A percentile compares a stretch with the other conserved stretches of the same genome.
phyloP scores from a whole-genome alignment of 1,140 invertebrate genomes.

The Magallana ariakensis region DNA sequence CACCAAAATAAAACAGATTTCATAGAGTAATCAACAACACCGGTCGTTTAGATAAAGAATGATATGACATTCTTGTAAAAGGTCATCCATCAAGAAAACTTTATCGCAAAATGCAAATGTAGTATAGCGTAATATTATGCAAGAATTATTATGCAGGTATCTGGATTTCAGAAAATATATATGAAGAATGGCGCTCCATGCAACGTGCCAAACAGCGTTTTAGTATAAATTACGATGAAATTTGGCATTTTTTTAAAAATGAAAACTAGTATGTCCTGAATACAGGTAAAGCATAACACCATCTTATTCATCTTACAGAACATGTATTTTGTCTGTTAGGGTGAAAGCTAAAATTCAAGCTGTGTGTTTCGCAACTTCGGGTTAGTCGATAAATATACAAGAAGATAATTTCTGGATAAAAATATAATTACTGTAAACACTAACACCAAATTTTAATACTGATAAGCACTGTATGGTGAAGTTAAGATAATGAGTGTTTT shows the following conservation, averaged over 20 bases:
- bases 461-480: conserved; percentile 33
- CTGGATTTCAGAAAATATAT: conserved; percentile 33
- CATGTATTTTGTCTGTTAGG: neutral
- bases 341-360: neutral
- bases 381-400: conserved; percentile 4
- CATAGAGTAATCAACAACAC: neutral
- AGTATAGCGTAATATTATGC: conserved; percentile 29
- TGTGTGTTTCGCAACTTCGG: conserved; percentile 3
- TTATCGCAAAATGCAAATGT: conserved; percentile 13
- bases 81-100: neutral
- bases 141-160: conserved; percentile 29
- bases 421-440: conserved; percentile 1
- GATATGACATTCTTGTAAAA: neutral
- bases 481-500: neutral
- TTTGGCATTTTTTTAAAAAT: neutral
- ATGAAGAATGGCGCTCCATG: conserved; percentile 26
- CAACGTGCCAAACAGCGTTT: conserved; percentile 4
- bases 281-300: conserved; percentile 5
- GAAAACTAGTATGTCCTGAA: neutral
- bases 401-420: conserved; percentile 15
- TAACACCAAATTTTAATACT: conserved; percentile 11
- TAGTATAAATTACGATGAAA: neutral
- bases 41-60: neutral
- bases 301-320: neutral
- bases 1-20: neutral